Evolutionary conservation across 2,113 vertebrate species (phyloP), one percentile per base, ranked within the genome.

Genomic region (Pterocles burchelli): DNA sequence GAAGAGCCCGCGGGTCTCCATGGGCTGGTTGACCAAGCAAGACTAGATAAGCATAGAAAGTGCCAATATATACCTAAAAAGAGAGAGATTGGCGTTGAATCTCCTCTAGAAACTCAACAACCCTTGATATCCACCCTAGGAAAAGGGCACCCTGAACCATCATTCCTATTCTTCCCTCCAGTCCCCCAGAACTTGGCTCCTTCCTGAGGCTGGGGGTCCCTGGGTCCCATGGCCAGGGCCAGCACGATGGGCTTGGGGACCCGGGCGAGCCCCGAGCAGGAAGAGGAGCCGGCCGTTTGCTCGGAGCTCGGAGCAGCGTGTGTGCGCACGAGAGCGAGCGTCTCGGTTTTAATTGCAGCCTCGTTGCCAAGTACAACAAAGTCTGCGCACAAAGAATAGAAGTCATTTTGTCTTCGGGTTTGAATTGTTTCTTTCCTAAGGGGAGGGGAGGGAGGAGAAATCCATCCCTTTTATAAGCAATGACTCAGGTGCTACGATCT

Each of bases 401-500:
- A 95, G 54, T 41, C 92, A 22, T 79, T 89, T 31, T 81, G 90
- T 81, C 65, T 46, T 13, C 11, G 41, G 88, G 36, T 72, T 28
- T 5, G 79, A 26, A 74, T 76, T 36, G 87, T 11, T 93, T 43
- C 85, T 41, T 66, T 79, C 81, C 89, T 34, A 5, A 48, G 74
- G 88, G 80, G 79, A 43, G 65, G 29, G 68, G 89, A 61, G 84
- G 87, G 83, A 41, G 96, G 86, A 33, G 92, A 65, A 85, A 96
- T 41, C 93, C 90, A 58, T 78, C 28, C 88, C 87, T 89, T 89
- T 58, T 48, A 43, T 17, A 31, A 96, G 88, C 91, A 18, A 45
- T 97, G 95, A 96, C 96, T 97, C 96, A 96, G 96, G 96, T 93
- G 92, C 80, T 48, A 21, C 79, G 20, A 29, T 66, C 85, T 61